phyloP scores from a whole-genome alignment of 2,797 vertebrate species.

The Sphenodon punctatus region DNA sequence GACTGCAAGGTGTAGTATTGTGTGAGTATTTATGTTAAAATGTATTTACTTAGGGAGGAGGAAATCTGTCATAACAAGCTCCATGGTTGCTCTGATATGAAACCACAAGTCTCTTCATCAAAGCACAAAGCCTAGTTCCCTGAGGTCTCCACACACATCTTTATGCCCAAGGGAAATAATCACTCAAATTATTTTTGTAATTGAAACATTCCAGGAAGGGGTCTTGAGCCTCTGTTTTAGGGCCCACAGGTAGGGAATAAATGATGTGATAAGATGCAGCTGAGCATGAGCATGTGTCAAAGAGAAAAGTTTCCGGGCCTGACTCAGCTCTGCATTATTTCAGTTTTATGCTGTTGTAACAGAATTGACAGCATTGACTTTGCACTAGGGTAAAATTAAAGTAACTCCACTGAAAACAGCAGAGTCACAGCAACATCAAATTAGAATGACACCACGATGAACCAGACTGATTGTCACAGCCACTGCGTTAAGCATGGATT shows the following conservation, averaged over 20 bases:
- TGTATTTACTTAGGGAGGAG: background rate
- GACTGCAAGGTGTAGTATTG: too few species aligned
- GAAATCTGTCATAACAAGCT: background rate
- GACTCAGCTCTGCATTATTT: background rate
- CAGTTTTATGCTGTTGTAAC: background rate
- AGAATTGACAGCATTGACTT: background rate
- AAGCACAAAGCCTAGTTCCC: too few species aligned
- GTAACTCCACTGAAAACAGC: slow-evolving; percentile 10
- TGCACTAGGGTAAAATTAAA: background rate
- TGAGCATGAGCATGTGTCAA: background rate
- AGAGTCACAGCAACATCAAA: background rate
- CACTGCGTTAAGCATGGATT: too few species aligned
- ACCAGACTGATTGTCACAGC: background rate
- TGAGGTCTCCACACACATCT: too few species aligned
- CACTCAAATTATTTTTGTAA: too few species aligned
- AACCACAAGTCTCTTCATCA: too few species aligned
- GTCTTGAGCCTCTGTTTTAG: too few species aligned
- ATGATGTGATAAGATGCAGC: background rate
- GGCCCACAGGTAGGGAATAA: background rate
- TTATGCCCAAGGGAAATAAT: too few species aligned
- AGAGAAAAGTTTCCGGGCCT: background rate
- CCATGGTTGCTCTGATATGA: too few species aligned
- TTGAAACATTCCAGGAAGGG: background rate
- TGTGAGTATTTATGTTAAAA: background rate
- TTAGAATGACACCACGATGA: background rate